Evolutionary conservation across 2,888 invertebrate genomes (phyloP).

Genomic region (Nymphalis c-album): DNA sequence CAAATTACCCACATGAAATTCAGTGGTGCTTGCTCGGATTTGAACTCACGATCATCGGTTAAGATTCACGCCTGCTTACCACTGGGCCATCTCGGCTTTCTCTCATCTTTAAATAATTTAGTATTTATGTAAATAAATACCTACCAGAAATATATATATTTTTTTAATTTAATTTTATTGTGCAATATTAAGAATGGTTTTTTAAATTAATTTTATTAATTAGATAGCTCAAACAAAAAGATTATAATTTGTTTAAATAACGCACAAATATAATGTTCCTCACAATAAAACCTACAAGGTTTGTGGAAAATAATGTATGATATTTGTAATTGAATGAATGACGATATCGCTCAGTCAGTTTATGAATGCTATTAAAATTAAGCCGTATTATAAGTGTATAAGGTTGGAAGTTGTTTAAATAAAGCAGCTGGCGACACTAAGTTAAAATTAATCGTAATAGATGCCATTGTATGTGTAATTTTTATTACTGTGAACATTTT

Average conservation of each 20-base stretch:
- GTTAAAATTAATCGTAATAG: conserved; percentile 53
- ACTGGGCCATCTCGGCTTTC: no score
- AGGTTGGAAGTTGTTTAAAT: conserved; percentile 17
- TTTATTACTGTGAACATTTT: conserved; percentile 58
- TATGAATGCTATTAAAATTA: conserved; percentile 23
- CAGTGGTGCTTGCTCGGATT: no score
- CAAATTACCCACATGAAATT: no score
- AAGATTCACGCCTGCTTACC: no score
- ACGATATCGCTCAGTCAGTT: conserved; percentile 19
- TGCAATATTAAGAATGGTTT: no score
- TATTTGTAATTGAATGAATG: conserved; percentile 17
- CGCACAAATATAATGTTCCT: conserved; percentile 2
- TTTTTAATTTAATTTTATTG: no score
- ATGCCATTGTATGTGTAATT: conserved; percentile 74
- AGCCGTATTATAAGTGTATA: conserved; percentile 19
- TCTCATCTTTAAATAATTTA: no score
- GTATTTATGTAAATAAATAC: no score
- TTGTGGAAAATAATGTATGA: background rate
- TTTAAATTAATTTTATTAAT: no score
- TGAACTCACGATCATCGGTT: no score
- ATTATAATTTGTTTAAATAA: background rate
- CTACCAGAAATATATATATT: no score
- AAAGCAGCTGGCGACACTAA: conserved; percentile 39
- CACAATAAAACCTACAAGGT: background rate
- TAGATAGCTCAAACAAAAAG: no score